Evolutionary conservation across 2,797 vertebrate genomes (phyloP).

Genomic region (Spinus pinus): DNA sequence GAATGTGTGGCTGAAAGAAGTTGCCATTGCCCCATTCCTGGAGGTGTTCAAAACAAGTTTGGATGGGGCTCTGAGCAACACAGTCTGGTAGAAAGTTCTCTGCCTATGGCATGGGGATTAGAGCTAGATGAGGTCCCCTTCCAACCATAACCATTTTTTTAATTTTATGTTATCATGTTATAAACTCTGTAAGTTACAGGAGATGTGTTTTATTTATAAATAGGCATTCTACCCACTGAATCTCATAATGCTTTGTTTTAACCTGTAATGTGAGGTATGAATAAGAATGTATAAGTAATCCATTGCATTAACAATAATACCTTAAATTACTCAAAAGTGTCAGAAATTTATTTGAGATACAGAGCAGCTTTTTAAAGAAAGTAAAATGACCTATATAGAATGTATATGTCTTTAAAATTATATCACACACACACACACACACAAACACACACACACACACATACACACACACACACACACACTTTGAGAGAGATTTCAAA

Average conservation of each 20-base stretch:
- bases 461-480: too few relatives aligned
- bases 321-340: background rate
- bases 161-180: background rate
- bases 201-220: background rate
- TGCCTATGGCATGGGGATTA: rapidly evolving
- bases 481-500: background rate
- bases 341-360: background rate
- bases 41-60: background rate
- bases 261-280: background rate
- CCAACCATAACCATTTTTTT: background rate
- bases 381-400: background rate
- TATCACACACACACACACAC: background rate
- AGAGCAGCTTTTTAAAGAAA: background rate
- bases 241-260: background rate
- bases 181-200: background rate
- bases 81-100: background rate
- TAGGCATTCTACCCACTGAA: background rate
- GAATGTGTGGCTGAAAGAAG: background rate
- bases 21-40: background rate
- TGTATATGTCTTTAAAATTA: background rate
- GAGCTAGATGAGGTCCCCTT: background rate
- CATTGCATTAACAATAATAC: background rate
- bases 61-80: background rate
- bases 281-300: background rate
- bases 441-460: too few relatives aligned